Percentiles rank a stretch among this genome's conserved stretches.
Conservation (phyloP, 2,113 vertebrate genomes). For the Tor tambroides region DNA sequence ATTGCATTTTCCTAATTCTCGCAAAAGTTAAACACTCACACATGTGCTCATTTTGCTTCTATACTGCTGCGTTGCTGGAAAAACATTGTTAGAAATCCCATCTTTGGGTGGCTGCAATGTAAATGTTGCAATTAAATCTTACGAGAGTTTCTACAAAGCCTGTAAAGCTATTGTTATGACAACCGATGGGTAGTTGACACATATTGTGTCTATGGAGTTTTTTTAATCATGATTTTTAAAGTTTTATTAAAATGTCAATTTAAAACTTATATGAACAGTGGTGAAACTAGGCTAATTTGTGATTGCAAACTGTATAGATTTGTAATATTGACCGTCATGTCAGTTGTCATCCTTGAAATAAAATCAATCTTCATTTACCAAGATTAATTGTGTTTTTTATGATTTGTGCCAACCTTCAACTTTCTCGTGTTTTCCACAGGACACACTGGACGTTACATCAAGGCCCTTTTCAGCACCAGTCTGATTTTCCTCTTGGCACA, state of each 20-base stretch:
- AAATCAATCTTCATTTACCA: neutral
- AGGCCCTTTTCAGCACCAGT: conserved; percentile 83
- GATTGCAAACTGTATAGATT: neutral
- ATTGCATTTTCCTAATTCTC: conserved; percentile 11
- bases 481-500: conserved; percentile 87
- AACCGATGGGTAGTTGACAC: neutral
- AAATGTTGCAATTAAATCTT: conserved; percentile 23
- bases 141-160: neutral
- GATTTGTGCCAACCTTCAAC: neutral
- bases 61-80: neutral
- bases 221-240: neutral
- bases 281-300: neutral
- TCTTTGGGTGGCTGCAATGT: conserved; percentile 9
- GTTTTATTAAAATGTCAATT: neutral
- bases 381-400: no score
- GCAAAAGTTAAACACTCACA: conserved; percentile 18
- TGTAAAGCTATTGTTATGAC: conserved; percentile 13
- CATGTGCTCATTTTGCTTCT: conserved; percentile 8
- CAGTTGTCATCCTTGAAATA: neutral
- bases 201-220: no score
- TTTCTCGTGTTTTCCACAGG: conserved; percentile 69
- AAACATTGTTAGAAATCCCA: neutral
- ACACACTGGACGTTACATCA: conserved; percentile 82
- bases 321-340: neutral
- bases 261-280: neutral